phyloP scores from a whole-genome alignment of 2,113 vertebrate species.

The human (Homo sapiens) region DNA sequence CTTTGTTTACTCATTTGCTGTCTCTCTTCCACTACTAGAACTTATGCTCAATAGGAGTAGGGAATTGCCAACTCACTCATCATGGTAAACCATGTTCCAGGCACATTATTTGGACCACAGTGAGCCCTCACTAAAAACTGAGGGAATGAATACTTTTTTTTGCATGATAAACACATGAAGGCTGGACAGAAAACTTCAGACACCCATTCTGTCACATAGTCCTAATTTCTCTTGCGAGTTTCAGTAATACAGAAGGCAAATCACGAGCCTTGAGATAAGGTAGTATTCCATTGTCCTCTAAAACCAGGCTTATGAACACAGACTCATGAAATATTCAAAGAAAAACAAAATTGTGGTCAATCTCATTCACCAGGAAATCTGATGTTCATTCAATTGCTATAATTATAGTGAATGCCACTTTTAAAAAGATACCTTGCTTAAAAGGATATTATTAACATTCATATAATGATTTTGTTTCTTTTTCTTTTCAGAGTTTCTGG shows the following conservation, averaged over 20 bases:
- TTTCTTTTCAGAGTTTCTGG: slow-evolving; percentile 39
- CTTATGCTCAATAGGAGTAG: neutral
- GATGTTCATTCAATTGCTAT: slow-evolving; percentile 60
- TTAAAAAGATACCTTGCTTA: slow-evolving; percentile 39
- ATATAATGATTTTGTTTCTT: slow-evolving; percentile 60
- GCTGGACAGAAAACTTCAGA: neutral
- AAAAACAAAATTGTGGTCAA: slow-evolving; percentile 63
- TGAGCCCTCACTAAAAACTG: neutral
- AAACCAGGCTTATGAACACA: slow-evolving; percentile 51
- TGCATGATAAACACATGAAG: neutral
- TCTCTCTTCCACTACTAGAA: neutral
- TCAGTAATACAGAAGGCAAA: slow-evolving; percentile 16
- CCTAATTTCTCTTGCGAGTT: neutral
- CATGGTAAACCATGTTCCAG: neutral
- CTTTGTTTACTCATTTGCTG: neutral
- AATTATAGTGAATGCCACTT: slow-evolving; percentile 64
- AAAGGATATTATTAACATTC: slow-evolving; percentile 42
- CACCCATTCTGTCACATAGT: neutral
- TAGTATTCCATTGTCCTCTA: slow-evolving; percentile 18
- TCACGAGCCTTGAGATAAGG: neutral
- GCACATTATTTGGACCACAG: neutral
- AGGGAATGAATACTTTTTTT: neutral
- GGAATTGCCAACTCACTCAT: neutral
- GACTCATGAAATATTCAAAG: slow-evolving; percentile 64
- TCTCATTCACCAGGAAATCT: slow-evolving; percentile 52